phyloP scores from a whole-genome alignment of 2,113 vertebrate species.

The Corythaixoides concolor region DNA sequence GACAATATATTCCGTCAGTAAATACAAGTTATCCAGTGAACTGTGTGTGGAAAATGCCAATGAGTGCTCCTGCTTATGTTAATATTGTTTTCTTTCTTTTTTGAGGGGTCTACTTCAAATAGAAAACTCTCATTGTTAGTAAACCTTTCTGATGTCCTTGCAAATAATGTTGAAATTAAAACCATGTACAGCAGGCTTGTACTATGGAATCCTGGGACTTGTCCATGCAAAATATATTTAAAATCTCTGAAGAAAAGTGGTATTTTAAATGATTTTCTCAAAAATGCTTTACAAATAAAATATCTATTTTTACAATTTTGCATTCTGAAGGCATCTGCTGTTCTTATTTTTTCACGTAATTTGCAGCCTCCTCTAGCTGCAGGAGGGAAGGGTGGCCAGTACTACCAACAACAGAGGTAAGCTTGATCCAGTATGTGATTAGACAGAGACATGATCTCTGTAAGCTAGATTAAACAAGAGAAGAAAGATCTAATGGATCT shows the following conservation, averaged over 20 bases:
- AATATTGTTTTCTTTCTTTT: not conserved
- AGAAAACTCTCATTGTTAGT: not conserved
- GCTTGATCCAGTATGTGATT: not conserved
- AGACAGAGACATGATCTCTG: not conserved
- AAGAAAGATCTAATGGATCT: not conserved
- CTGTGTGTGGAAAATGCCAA: not conserved
- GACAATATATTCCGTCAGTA: not conserved
- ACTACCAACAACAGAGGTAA: not conserved
- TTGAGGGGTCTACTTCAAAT: not conserved
- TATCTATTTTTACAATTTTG: constrained; percentile 24
- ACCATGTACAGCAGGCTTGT: not conserved
- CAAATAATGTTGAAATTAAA: constrained; percentile 14
- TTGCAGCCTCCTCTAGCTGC: not conserved
- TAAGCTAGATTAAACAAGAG: not conserved
- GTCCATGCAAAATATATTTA: not conserved
- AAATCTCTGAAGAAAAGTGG: not conserved
- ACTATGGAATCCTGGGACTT: not conserved
- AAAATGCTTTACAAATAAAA: constrained; percentile 40
- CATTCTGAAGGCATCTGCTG: not conserved
- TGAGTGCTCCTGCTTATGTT: not conserved
- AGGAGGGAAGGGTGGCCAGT: not conserved
- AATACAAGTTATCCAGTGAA: not conserved
- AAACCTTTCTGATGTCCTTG: not conserved
- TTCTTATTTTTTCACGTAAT: not conserved
- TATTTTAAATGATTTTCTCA: not conserved